A percentile compares a stretch with the other conserved stretches of the same genome.
phyloP scores from a whole-genome alignment of 2,113 vertebrate genomes.

The Poecile atricapillus region DNA sequence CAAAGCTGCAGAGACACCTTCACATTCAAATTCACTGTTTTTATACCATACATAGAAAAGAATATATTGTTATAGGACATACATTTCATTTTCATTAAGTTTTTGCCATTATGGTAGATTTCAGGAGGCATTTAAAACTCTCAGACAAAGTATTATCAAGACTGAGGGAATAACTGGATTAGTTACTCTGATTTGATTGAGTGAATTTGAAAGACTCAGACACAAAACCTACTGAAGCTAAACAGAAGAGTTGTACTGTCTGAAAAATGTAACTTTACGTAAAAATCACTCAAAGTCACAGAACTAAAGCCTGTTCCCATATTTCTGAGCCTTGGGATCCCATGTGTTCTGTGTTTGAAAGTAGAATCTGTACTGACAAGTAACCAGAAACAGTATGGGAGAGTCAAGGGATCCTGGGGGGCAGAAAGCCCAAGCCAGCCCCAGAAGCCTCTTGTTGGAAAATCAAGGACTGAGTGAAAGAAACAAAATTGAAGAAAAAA shows the following conservation, averaged over 20 bases:
- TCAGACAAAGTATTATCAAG: background rate
- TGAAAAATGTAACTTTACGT: background rate
- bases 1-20: slow-evolving; percentile 8
- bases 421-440: background rate
- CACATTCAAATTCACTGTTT: background rate
- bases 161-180: background rate
- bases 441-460: background rate
- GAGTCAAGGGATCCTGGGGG: background rate
- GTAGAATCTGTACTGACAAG: background rate
- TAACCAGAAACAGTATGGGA: background rate
- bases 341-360: background rate
- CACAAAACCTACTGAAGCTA: background rate
- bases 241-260: background rate
- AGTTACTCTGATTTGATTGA: background rate
- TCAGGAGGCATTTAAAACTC: background rate
- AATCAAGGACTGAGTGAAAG: background rate
- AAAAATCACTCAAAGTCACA: background rate
- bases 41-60: background rate
- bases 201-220: background rate
- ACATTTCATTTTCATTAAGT: background rate
- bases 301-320: background rate
- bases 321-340: background rate
- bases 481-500: background rate
- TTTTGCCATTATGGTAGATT: background rate
- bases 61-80: background rate